Percentiles rank a stretch among this genome's conserved stretches.
phyloP scores from a whole-genome alignment of 2,797 vertebrate species.

The Gallinago solitaria region DNA sequence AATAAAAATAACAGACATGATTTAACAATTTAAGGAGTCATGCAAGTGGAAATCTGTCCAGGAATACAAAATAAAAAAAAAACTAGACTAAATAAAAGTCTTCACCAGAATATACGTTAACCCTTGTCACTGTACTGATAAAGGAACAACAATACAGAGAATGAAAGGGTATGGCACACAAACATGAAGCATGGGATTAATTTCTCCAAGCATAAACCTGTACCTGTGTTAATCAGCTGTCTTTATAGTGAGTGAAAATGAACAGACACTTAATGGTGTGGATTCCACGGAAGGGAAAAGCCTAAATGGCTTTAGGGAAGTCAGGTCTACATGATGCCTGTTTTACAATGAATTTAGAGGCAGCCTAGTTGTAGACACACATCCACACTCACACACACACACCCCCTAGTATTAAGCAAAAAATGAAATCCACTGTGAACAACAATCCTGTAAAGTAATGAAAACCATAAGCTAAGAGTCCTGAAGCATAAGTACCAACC shows the following conservation, averaged over 20 bases:
- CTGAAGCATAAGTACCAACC: not conserved
- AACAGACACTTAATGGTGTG: not conserved
- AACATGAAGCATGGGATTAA: not conserved
- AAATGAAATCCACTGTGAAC: not conserved
- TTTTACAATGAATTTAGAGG: not conserved
- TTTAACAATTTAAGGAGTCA: not conserved
- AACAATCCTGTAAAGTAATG: not conserved
- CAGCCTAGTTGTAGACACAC: not conserved
- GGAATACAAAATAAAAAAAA: not conserved
- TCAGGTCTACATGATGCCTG: not conserved
- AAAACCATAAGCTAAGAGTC: not conserved
- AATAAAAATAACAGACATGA: not conserved
- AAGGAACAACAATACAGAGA: not conserved
- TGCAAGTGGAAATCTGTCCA: not conserved
- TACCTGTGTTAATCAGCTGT: not conserved
- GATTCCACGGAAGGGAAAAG: not conserved
- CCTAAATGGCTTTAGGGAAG: not conserved
- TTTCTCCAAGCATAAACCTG: not conserved
- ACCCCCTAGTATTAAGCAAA: not conserved
- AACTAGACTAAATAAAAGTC: not conserved
- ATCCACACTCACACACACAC: not conserved
- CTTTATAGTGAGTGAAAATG: not conserved
- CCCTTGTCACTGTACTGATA: not conserved
- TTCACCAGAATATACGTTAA: not conserved
- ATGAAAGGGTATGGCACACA: not conserved